Percentiles rank a stretch among this genome's conserved stretches.
Conservation (phyloP, 2,113 vertebrate genomes). For the Varanus salvator region DNA sequence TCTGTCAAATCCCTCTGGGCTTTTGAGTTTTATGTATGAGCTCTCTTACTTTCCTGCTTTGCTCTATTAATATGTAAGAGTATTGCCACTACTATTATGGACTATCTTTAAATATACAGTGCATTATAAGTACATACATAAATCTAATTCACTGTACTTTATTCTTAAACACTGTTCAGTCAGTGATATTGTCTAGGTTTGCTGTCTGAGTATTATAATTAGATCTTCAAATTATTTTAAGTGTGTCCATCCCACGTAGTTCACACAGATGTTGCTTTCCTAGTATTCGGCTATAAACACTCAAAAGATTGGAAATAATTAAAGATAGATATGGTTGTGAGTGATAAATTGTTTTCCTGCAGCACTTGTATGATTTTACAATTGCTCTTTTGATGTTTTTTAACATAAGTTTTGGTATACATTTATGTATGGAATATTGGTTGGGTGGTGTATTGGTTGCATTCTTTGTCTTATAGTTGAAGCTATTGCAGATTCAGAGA, state of each 20-base stretch:
- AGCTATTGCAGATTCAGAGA: not conserved
- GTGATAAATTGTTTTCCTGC: not conserved
- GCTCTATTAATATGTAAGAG: not conserved
- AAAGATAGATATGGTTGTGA: not conserved
- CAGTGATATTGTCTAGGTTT: slow-evolving; percentile 7
- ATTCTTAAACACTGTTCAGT: slow-evolving; percentile 6
- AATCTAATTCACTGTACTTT: not conserved
- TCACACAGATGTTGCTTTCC: slow-evolving; percentile 4
- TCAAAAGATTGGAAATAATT: not conserved
- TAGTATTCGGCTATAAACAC: not conserved
- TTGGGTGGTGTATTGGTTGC: not conserved
- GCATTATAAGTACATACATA: not conserved
- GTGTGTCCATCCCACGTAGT: slow-evolving; percentile 15
- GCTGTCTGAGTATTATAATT: slow-evolving; percentile 16
- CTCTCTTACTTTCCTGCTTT: not conserved
- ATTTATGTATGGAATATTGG: not conserved
- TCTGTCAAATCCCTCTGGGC: not conserved
- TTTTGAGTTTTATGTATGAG: not conserved
- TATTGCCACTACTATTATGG: not conserved
- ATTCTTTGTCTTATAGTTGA: not conserved
- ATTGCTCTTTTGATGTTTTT: not conserved
- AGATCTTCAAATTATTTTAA: slow-evolving; percentile 14
- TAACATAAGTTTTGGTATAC: not conserved
- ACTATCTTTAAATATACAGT: not conserved
- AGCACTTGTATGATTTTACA: not conserved